A percentile compares a stretch with the other conserved stretches of the same genome.
Evolutionary conservation across 1,140 invertebrate species (phyloP).

Genomic region (Atta texana): DNA sequence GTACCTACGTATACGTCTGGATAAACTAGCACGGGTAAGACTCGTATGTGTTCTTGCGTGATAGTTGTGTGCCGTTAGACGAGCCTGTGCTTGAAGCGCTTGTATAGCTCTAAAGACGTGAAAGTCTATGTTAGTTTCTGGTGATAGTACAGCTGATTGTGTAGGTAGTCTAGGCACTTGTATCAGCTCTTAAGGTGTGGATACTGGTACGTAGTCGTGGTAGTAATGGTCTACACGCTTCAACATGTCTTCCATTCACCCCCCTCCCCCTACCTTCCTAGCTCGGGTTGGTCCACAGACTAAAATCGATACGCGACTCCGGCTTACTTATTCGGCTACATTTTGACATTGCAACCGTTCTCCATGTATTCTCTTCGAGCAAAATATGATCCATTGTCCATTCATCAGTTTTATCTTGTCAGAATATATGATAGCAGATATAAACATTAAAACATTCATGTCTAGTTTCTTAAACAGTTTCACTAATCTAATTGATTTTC

Average conservation of each 20-base stretch:
- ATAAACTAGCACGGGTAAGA: conserved; percentile 23
- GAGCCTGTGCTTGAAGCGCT: conserved; percentile 31
- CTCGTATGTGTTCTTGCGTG: background rate
- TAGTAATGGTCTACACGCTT: conserved; percentile 12
- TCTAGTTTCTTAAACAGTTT: background rate
- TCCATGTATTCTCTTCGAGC: conserved; percentile 3
- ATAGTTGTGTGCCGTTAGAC: conserved; percentile 15
- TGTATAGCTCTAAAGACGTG: conserved; percentile 28
- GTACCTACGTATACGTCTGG: conserved; percentile 35
- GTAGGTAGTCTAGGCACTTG: conserved; percentile 58
- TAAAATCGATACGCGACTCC: conserved; percentile 76
- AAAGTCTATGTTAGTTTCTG: conserved; percentile 35
- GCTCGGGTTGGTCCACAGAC: conserved; percentile 46
- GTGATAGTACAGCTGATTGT: conserved; percentile 57
- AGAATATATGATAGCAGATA: background rate
- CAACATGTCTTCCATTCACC: conserved; percentile 35
- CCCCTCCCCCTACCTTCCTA: background rate
- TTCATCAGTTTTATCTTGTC: background rate
- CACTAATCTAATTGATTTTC: background rate
- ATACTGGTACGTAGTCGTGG: conserved; percentile 38
- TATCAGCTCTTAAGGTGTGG: conserved; percentile 59
- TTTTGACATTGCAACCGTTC: conserved; percentile 6
- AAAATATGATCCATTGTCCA: background rate
- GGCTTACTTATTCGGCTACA: conserved; percentile 61
- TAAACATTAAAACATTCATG: background rate